phyloP scores from a whole-genome alignment of 2,113 vertebrate species.

The Thamnophis sirtalis region DNA sequence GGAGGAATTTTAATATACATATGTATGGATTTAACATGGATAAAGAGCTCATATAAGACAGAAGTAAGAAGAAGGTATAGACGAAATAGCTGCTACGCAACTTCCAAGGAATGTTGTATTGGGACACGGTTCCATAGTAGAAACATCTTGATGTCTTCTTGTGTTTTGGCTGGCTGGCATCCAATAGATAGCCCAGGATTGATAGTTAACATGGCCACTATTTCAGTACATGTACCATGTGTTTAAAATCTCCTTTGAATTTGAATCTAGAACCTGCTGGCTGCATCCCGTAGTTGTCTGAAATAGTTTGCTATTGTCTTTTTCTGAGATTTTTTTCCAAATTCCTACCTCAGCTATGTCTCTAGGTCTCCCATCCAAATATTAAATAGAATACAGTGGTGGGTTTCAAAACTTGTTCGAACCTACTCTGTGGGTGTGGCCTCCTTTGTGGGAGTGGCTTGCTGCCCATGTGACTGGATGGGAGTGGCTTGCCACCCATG shows the following conservation, averaged over 20 bases:
- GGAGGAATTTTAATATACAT: conserved; percentile 52
- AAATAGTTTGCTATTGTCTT: background rate
- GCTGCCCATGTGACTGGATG: too few species aligned
- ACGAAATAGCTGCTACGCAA: background rate
- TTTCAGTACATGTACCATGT: background rate
- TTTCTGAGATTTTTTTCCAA: background rate
- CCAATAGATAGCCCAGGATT: background rate
- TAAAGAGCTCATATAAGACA: background rate
- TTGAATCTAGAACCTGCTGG: background rate
- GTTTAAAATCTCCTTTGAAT: background rate
- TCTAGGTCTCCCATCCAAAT: background rate
- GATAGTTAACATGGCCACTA: background rate
- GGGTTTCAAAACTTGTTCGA: too few species aligned
- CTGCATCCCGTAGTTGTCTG: background rate
- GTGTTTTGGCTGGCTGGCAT: background rate
- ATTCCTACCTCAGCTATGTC: background rate
- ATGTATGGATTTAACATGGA: background rate
- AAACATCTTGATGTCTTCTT: background rate
- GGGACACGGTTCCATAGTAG: background rate
- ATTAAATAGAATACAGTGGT: background rate
- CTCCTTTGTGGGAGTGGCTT: too few species aligned
- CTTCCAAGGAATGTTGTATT: background rate
- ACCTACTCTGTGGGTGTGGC: too few species aligned
- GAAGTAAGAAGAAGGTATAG: too few species aligned
- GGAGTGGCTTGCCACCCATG: too few species aligned